phyloP scores from a whole-genome alignment of 2,113 vertebrate genomes.

The Todiramphus chloris region DNA sequence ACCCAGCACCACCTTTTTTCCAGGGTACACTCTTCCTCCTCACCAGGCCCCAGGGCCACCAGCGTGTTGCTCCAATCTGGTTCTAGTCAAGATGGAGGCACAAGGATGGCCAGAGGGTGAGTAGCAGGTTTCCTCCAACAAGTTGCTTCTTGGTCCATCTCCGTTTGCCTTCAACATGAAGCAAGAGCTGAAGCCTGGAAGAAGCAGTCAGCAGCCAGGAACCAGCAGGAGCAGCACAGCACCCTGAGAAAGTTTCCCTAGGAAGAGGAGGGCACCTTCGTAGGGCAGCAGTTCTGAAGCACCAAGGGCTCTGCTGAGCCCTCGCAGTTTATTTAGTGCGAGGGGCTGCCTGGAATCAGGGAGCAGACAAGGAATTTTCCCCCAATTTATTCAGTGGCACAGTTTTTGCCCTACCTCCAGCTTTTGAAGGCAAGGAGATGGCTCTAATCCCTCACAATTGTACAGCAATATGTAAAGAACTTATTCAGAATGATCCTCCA shows the following conservation, averaged over 20 bases:
- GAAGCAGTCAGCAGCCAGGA: fast-evolving
- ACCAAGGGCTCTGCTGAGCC: not conserved
- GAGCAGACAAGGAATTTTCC: not conserved
- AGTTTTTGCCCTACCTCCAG: not conserved
- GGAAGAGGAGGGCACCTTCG: not conserved
- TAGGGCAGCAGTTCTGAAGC: not conserved
- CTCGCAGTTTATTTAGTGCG: fast-evolving
- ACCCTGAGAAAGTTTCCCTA: fast-evolving
- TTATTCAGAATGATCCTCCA: not conserved
- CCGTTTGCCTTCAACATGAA: not conserved
- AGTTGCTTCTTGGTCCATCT: fast-evolving
- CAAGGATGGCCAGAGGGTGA: fast-evolving
- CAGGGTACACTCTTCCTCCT: not conserved
- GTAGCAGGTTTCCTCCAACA: not conserved
- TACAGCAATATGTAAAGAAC: not conserved
- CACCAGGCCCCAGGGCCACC: too few species aligned
- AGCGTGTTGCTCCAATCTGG: fast-evolving
- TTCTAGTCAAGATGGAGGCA: not conserved
- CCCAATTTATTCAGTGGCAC: not conserved
- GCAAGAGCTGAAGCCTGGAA: fast-evolving
- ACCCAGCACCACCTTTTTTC: fast-evolving
- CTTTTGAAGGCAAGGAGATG: not conserved
- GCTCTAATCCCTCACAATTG: not conserved
- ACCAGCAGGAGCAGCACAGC: not conserved
- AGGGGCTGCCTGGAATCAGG: not conserved